phyloP scores from a whole-genome alignment of 2,113 vertebrate genomes.

The Pao palembangensis region DNA sequence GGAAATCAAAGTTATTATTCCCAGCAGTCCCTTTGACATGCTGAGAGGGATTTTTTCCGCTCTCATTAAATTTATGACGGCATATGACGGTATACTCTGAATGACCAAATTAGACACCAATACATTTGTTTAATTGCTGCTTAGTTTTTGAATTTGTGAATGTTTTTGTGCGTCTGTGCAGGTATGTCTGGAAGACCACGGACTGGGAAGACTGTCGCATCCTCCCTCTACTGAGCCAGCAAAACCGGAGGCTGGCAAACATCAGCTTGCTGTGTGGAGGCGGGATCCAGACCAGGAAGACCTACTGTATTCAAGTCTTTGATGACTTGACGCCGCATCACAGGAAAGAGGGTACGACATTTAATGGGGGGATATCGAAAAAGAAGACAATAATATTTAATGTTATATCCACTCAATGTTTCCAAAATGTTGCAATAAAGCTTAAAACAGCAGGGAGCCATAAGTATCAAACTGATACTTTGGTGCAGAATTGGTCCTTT shows the following conservation, averaged over 20 bases:
- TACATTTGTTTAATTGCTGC: slow-evolving; percentile 8
- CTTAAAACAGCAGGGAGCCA: too few relatives aligned
- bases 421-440: too few relatives aligned
- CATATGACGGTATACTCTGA: too few relatives aligned
- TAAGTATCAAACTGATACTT: too few relatives aligned
- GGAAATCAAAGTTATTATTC: slow-evolving; percentile 40
- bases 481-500: too few relatives aligned
- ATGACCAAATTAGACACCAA: background rate
- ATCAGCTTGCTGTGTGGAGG: slow-evolving; percentile 81
- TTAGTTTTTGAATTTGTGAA: background rate
- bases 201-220: slow-evolving; percentile 88
- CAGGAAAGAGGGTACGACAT: slow-evolving; percentile 82
- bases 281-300: slow-evolving; percentile 87
- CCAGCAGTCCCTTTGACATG: slow-evolving; percentile 1
- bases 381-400: too few relatives aligned
- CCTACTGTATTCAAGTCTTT: slow-evolving; percentile 82
- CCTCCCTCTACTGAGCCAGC: slow-evolving; percentile 81
- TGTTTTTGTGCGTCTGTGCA: slow-evolving; percentile 46
- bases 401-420: too few relatives aligned
- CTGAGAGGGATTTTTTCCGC: slow-evolving; percentile 10
- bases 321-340: slow-evolving; percentile 53
- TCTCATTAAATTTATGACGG: background rate
- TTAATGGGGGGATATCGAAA: background rate
- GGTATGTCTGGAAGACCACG: slow-evolving; percentile 89
- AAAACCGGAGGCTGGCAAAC: slow-evolving; percentile 69